phyloP scores from a whole-genome alignment of 2,888 invertebrate species.

The Onchidella celtica region DNA sequence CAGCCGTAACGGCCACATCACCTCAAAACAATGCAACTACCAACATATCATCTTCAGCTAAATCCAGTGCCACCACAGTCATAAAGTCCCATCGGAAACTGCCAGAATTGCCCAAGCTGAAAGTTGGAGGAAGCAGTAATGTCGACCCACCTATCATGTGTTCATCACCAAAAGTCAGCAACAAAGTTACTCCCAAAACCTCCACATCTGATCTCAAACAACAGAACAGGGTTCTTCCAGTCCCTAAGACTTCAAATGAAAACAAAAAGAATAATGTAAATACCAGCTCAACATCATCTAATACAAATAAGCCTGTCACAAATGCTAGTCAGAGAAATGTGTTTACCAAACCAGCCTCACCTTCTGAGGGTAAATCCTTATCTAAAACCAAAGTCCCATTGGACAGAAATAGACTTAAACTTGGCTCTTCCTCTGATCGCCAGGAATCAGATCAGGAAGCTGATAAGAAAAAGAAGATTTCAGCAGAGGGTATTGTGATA shows the following conservation, averaged over 20 bases:
- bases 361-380: background rate
- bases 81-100: conserved; percentile 40
- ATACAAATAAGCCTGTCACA: background rate
- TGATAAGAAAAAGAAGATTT: conserved; percentile 64
- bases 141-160: conserved; percentile 37
- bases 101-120: conserved; percentile 50
- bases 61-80: background rate
- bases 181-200: background rate
- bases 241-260: background rate
- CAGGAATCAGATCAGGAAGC: conserved; percentile 49
- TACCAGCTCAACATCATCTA: background rate
- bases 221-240: background rate
- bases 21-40: background rate
- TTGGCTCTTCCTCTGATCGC: conserved; percentile 54
- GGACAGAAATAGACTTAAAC: conserved; percentile 62
- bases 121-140: background rate
- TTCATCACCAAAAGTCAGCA: conserved; percentile 38
- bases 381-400: conserved; percentile 60
- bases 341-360: background rate
- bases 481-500: conserved; percentile 65
- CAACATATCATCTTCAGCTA: background rate
- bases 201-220: background rate
- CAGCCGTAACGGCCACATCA: background rate
- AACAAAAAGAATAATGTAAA: background rate
- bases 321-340: background rate